Evolutionary conservation across 2,797 vertebrate species (phyloP).

Genomic region (Tinamus major): DNA sequence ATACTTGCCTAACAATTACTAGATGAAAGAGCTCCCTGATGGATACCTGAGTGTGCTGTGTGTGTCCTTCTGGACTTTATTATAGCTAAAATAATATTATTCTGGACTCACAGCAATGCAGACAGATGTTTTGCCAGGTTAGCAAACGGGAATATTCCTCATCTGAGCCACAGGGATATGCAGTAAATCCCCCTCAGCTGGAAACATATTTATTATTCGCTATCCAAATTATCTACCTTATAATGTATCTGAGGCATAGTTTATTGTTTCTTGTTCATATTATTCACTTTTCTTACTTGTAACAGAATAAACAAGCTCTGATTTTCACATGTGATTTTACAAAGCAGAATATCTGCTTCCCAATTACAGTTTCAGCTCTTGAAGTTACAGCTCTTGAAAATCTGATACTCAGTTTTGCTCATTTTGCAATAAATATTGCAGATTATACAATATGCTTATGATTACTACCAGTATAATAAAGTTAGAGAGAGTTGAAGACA

Average conservation of each 20-base stretch:
- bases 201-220: neutral
- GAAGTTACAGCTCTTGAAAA: neutral
- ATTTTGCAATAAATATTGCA: neutral
- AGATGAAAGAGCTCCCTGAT: neutral
- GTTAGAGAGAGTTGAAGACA: neutral
- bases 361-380: accelerated
- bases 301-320: neutral
- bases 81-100: neutral
- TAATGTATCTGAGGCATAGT: neutral
- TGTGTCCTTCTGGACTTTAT: neutral
- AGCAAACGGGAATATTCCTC: neutral
- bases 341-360: neutral
- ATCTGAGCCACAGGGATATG: neutral
- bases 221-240: neutral
- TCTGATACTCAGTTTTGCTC: neutral
- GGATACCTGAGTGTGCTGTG: neutral
- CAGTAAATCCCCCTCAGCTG: neutral
- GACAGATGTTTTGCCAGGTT: neutral
- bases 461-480: neutral
- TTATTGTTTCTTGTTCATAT: neutral
- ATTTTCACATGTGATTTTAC: neutral
- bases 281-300: neutral
- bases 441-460: neutral
- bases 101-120: neutral
- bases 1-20: neutral